Evolutionary conservation across 2,113 vertebrate species (phyloP), one percentile per base, ranked within the genome.

Genomic region (Cricetomys ansorgei): DNA sequence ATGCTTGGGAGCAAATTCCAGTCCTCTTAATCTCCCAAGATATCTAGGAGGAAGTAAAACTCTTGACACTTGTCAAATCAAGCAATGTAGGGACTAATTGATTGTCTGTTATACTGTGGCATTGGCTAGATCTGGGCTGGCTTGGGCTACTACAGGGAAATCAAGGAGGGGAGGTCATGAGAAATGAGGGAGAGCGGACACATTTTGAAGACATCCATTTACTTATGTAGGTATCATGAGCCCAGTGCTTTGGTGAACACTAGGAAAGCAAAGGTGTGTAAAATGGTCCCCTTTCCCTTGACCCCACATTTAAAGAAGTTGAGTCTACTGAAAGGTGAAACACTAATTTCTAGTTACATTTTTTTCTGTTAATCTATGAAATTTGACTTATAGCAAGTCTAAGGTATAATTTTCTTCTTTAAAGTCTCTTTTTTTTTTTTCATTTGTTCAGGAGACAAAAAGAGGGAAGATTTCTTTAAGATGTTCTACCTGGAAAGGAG

Each of bases 331-430:
- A 76, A 92, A 89, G 73, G 34, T 45, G 57, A 96, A 92, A 70
- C 34, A 34, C 11, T 31, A 81, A 84, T 53, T 77, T 7, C 19
- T 59, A 62, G 9, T 45, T 43, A 31, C 25, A 57, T 37, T 65
- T 81, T 91, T 94, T 93, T 73, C 50, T 95, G 19, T 53, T 89
- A 86, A n/a, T 17, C 40, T 96, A 10, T 89, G 64, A 93, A 89
- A 43, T 5, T 43, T 73, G 76, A 84, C 64, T 80, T 84, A 48
- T 3, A 88, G 21, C 1, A 40, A 85, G 13, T 91, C 79, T 83
- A n/a, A 13, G n/a, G 75, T 86, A 93, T 65, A 76, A 65, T 76
- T 90, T 92, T 94, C 64, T 83, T 79, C 43, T 84, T 67, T 12
- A 75, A 89, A 94, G 86, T 25, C 4, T 53, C 31, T 92, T 67